Base-by-base conservation (phyloP, 2,888 invertebrate genomes). In the Zele albiditarsus region DNA sequence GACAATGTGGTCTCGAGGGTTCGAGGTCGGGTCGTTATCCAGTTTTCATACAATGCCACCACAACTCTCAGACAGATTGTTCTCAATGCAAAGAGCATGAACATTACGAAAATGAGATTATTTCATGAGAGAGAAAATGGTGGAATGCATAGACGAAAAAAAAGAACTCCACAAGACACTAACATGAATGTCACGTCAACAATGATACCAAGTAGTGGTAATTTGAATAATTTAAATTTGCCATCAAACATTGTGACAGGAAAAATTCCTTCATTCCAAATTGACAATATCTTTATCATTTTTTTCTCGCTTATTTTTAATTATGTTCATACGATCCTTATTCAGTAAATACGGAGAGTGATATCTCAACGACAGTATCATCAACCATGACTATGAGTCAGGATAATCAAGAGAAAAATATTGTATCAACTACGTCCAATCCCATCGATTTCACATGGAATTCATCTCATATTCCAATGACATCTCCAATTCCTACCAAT, bases 61-160 rank as follows among this genome's bases (percentile, higher is more conserved):
- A 69, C 73, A 2, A 72, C 72, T 16, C 77, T 86, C 62, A 74
- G 53, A 16, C 77, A 82, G 72, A 77, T 88, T 60, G 82, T 83
- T 25, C 74, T 88, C 25, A 85, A 83, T 71, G 84, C 84, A 3
- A 82, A 78, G 72, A 80, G 82, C 62, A 80, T 88, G 28, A 78
- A 78, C n/a, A 76, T 83, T 23, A 77, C 76, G 4, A 33, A 53
- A 28, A 72, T 72, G 42, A 71, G 65, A 67, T 49, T 75, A 53
- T 31, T 46, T 14, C 10, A 67, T 67, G 33, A 49, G 28, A 25
- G 42, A 63, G 25, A 62, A 14, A 67, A 68, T 20, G 67, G 42
- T 10, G 73, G 25, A 46, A 42, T 38, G 27, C 10, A 20, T 20
- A 8, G 2, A 46, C 58, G 27, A 16, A 46, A 10, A 46, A 60